These are phyloP conservation scores for Tortricodes alternella DNA, from an alignment of 2,888 invertebrate species.

Conservation along the genomic window DNA sequence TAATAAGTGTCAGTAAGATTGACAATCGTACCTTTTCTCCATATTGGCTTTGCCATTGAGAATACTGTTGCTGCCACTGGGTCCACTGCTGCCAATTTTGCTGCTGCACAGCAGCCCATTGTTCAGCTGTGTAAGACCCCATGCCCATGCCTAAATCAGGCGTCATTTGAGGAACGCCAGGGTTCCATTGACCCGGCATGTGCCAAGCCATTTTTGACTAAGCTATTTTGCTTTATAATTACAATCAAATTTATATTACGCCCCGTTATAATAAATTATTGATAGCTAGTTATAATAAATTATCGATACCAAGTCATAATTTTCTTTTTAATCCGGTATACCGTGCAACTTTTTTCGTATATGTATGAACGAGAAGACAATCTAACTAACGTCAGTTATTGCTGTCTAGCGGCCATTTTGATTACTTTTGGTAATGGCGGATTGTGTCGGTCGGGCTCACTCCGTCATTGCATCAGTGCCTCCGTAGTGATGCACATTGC, in stretches of 20 bases:
- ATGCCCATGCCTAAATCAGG: slow-evolving; percentile 60
- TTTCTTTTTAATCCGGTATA: too few species aligned
- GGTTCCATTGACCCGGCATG: slow-evolving; percentile 64
- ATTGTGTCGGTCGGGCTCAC: slow-evolving; percentile 5
- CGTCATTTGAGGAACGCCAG: slow-evolving; percentile 47
- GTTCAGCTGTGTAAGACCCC: slow-evolving; percentile 83
- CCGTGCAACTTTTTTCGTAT: neutral
- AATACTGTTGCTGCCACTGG: slow-evolving; percentile 90
- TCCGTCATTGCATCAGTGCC: neutral
- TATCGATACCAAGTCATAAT: neutral
- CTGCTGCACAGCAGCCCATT: slow-evolving; percentile 87
- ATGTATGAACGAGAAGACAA: neutral
- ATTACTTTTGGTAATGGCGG: slow-evolving; percentile 31
- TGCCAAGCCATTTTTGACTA: slow-evolving; percentile 67
- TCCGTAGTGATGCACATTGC: slow-evolving; percentile 21
- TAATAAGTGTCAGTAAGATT: too few species aligned
- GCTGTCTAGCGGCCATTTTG: slow-evolving; percentile 44
- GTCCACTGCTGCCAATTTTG: slow-evolving; percentile 89
- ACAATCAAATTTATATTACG: neutral
- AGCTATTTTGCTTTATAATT: neutral
- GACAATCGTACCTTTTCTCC: slow-evolving; percentile 85
- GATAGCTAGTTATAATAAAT: neutral
- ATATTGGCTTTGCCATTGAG: slow-evolving; percentile 89
- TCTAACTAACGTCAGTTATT: neutral
- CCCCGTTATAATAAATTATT: neutral